A percentile compares a stretch with the other conserved stretches of the same genome.
Evolutionary conservation across 2,888 invertebrate genomes (phyloP).

Genomic region (Fragum fragum): DNA sequence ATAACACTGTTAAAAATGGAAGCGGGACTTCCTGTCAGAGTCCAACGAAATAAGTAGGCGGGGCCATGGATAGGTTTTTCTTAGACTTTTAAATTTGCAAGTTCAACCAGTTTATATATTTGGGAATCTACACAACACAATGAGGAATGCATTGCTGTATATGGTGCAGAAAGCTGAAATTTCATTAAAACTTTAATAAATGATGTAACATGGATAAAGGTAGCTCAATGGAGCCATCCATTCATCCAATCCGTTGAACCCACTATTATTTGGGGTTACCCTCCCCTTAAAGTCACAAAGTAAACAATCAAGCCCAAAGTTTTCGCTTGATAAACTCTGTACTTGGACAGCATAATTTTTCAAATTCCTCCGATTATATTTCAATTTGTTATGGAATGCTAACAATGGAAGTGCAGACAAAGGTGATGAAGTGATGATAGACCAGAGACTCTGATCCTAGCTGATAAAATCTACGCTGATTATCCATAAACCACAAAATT

Average conservation of each 20-base stretch:
- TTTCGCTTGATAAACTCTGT: conserved; percentile 28
- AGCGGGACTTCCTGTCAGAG: too few species aligned
- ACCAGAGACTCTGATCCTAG: not conserved
- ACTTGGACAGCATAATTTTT: conserved; percentile 17
- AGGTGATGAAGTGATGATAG: conserved; percentile 17
- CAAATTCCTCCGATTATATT: conserved; percentile 24
- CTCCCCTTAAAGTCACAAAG: conserved; percentile 5
- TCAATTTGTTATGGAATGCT: conserved; percentile 17
- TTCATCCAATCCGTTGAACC: conserved; percentile 2
- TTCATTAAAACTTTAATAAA: too few species aligned
- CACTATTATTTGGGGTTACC: not conserved
- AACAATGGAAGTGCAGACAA: not conserved
- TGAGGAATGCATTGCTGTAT: too few species aligned
- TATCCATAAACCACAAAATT: too few species aligned
- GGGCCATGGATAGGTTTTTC: too few species aligned
- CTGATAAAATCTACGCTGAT: conserved; percentile 8
- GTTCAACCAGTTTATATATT: too few species aligned
- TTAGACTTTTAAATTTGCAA: too few species aligned
- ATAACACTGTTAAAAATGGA: too few species aligned
- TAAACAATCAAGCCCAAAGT: conserved; percentile 25
- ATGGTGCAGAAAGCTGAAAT: too few species aligned
- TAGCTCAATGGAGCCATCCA: not conserved
- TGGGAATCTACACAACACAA: too few species aligned
- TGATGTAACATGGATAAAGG: too few species aligned
- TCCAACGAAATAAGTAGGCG: too few species aligned